Evolutionary conservation across 2,888 invertebrate genomes (phyloP).

Genomic region (Apomyelois bistriatella): DNA sequence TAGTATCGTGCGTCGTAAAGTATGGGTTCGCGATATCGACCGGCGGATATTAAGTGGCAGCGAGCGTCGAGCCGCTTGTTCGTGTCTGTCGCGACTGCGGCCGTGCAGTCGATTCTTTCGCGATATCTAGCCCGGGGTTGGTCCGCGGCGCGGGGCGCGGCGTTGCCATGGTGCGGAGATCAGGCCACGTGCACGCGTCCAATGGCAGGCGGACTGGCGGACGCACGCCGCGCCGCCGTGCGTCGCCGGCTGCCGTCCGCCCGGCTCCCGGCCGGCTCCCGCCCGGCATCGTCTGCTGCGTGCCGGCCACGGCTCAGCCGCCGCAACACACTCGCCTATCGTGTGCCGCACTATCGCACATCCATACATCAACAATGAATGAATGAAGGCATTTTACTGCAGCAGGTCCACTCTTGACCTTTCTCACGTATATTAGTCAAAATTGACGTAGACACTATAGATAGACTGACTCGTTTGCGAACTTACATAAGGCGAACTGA

Average conservation of each 20-base stretch:
- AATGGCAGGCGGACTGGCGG: conserved; percentile 66
- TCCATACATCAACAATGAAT: background rate
- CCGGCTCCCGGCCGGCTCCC: conserved; percentile 48
- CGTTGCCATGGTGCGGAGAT: conserved; percentile 86
- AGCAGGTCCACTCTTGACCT: no score
- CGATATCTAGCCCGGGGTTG: conserved; percentile 36
- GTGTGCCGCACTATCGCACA: background rate
- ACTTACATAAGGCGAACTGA: no score
- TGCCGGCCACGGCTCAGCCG: conserved; percentile 17
- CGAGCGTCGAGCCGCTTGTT: conserved; percentile 24
- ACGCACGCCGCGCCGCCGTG: conserved; percentile 31
- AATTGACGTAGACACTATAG: no score
- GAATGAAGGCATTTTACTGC: no score
- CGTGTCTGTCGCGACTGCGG: conserved; percentile 28
- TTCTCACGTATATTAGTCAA: no score
- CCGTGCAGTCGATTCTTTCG: conserved; percentile 26
- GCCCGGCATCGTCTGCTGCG: conserved; percentile 85
- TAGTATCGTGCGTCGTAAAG: conserved; percentile 18
- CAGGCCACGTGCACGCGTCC: conserved; percentile 86
- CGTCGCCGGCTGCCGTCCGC: conserved; percentile 10
- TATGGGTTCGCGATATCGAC: conserved; percentile 49
- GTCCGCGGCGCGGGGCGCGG: conserved; percentile 45
- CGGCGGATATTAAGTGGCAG: conserved; percentile 28
- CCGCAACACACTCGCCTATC: conserved; percentile 11
- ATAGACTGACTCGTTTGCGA: no score